Evolutionary conservation across 2,888 invertebrate species (phyloP), one percentile per base, ranked within the genome.

Genomic region (Pachymerium ferrugineum): DNA sequence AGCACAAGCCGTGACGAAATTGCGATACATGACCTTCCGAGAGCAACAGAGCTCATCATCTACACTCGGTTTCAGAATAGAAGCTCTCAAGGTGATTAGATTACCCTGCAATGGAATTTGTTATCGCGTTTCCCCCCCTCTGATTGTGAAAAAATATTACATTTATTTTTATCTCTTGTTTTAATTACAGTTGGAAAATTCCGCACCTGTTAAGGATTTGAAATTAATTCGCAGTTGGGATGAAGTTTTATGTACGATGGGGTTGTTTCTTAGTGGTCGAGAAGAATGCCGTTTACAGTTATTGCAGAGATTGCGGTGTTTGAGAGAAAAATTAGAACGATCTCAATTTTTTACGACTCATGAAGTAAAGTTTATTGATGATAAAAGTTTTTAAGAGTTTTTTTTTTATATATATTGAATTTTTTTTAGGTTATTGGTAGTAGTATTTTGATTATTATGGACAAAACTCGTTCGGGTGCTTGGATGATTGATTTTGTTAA

Each of bases 401-500:
- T 70, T 31, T 70, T 70, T 70, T 30, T 30, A 73, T 75, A n/a
- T n/a, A n/a, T n/a, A n/a, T n/a, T n/a, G n/a, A n/a, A n/a, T 70
- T 74, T 28, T 71, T 78, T 79, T 75, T 80, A 88, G 88, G 84
- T 97, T 75, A 90, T 95, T 79, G 94, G 94, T 35, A 95, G 95
- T 83, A 95, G 95, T 83, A 88, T 97, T 78, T 90, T 98, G 79
- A 90, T 98, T 79, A 91, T 97, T 76, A 94, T 94, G 82, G 97
- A 98, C 81, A 88, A 91, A 75, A 87, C 88, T 75, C 90, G 90
- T 79, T 91, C 92, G 35, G 95, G 95, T 28, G 94, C 91, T 6
- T 98, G 97, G 97, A 86, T 98, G 78, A 98, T 98, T 76, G 98
- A 98, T 82, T 98, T 98, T 81, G 97, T 96, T 70, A 98, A 98